A percentile compares a stretch with the other conserved stretches of the same genome.
Evolutionary conservation across 2,888 invertebrate genomes (phyloP).

Genomic region (Orchesella flavescens): DNA sequence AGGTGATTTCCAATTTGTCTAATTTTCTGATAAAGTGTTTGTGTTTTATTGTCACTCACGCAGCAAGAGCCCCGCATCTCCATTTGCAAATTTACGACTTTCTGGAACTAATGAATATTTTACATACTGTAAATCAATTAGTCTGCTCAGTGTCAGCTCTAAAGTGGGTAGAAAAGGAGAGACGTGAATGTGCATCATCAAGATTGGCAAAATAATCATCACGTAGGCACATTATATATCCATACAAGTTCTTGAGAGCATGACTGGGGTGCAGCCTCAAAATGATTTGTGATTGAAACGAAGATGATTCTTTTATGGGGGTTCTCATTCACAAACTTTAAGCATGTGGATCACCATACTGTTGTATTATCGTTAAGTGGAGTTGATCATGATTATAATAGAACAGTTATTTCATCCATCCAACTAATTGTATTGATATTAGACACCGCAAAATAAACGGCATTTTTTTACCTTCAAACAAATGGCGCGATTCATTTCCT

Average conservation of each 20-base stretch:
- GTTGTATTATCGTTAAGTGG: background rate
- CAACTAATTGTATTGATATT: background rate
- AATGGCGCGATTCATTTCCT: constrained; percentile 10
- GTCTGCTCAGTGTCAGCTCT: too few relatives aligned
- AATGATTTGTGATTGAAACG: constrained; percentile 11
- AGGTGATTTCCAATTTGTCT: too few relatives aligned
- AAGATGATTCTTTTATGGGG: constrained; percentile 4
- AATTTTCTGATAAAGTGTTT: too few relatives aligned
- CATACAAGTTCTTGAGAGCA: background rate
- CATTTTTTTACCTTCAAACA: background rate
- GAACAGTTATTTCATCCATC: background rate
- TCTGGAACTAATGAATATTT: too few relatives aligned
- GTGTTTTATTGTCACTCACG: too few relatives aligned
- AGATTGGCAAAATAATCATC: background rate
- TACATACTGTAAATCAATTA: too few relatives aligned
- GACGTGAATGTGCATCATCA: too few relatives aligned
- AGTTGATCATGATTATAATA: background rate
- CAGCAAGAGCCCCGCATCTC: too few relatives aligned
- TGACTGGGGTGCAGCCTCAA: constrained; percentile 12
- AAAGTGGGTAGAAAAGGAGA: too few relatives aligned
- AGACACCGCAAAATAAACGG: background rate
- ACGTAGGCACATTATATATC: constrained; percentile 1
- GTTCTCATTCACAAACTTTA: background rate
- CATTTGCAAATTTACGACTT: too few relatives aligned
- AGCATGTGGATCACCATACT: background rate